Conservation (phyloP, 2,888 invertebrate genomes). For the Mallateleia sp. region DNA sequence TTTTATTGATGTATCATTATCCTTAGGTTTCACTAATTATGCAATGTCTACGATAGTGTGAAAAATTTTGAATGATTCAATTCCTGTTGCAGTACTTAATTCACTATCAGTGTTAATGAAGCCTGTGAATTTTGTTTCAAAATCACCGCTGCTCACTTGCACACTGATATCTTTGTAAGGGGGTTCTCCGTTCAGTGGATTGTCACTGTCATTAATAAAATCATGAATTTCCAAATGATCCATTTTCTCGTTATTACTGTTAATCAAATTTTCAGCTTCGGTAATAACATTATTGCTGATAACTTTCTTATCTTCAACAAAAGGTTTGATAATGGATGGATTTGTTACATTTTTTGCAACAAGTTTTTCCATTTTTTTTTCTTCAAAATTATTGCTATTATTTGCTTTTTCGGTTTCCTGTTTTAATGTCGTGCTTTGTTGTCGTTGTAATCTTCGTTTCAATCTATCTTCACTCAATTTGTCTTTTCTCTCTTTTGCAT, state of each 20-base stretch:
- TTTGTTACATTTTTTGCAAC: background rate
- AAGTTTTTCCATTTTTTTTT: background rate
- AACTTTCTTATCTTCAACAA: too few relatives aligned
- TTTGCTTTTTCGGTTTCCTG: background rate
- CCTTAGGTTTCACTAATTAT: too few relatives aligned
- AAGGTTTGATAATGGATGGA: too few relatives aligned
- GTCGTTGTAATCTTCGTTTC: background rate
- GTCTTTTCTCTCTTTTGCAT: background rate
- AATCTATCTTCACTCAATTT: background rate
- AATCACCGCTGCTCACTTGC: slow-evolving; percentile 29
- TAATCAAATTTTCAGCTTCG: background rate
- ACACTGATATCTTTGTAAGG: slow-evolving; percentile 11
- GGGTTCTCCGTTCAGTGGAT: background rate
- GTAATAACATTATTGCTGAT: too few relatives aligned
- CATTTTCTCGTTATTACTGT: background rate
- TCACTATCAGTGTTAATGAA: slow-evolving; percentile 24
- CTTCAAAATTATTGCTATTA: background rate
- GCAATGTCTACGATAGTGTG: too few relatives aligned
- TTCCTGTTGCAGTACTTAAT: slow-evolving; percentile 42
- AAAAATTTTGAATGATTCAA: slow-evolving; percentile 31
- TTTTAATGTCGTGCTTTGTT: background rate
- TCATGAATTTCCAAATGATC: too few relatives aligned
- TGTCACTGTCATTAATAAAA: background rate
- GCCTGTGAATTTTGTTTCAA: background rate
- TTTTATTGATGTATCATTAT: too few relatives aligned